Base-by-base conservation (phyloP, 2,797 vertebrate species). In the Eupleurogrammus muticus region DNA sequence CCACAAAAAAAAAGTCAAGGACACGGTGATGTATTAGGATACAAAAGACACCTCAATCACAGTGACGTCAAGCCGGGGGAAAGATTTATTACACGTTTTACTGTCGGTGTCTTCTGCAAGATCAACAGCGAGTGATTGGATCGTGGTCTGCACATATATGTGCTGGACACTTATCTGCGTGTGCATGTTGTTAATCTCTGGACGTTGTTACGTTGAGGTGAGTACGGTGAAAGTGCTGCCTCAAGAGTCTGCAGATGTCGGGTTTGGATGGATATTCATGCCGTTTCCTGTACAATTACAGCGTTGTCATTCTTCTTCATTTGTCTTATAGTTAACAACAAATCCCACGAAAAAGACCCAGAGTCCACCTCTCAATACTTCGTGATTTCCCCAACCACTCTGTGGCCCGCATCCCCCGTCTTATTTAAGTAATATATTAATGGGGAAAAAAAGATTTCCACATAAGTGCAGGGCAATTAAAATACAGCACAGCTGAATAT, bases 51-150 rank as follows among this genome's bases (percentile, higher is more conserved):
- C 38, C 75, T 82, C 70, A 70, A 71, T 78, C 75, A 73, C 64
- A 35, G 56, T 19, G 53, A 52, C 17, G 47, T 52, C 63, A 55
- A 48, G 56, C 63, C n/a, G 56, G 47, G 19, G 44, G 40, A 70
- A 56, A 72, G 53, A 83, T 82, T 80, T 77, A 83, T 80, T 59
- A 21, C 52, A 50, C 23, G 35, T 50, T 73, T 66, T 83, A 42
- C 23, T 60, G 67, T 35, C 17, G 36, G 48, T 50, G 67, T 80
- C 62, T 78, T 73, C 47, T 61, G 23, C 50, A 57, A 61, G 32
- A 66, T 77, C 63, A 76, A 67, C 72, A 73, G 65, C 66, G 17
- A 53, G 24, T 14, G 51, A 65, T 74, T 34, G 36, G 16, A 61
- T 54, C 2, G n/a, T 49, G 56, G 21, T 61, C 34, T 40, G 24